These are phyloP conservation scores for Syrrhaptes paradoxus DNA, from an alignment of 2,113 vertebrate genomes.

Conservation along the genomic window DNA sequence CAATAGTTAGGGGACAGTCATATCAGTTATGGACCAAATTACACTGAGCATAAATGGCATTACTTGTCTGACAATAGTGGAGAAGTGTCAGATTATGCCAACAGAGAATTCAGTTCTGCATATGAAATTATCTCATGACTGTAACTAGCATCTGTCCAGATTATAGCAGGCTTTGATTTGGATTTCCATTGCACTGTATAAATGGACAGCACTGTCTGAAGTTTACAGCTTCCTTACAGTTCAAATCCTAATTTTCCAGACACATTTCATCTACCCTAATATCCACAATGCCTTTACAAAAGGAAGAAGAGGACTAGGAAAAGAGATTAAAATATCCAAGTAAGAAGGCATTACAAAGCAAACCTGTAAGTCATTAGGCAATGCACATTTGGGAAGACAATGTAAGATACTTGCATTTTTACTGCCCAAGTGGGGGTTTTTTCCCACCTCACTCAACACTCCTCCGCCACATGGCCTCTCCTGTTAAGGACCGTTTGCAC, in stretches of 20 bases:
- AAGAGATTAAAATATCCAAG: neutral
- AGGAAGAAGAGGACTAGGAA: neutral
- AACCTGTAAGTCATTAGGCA: neutral
- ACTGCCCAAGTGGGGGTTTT: neutral
- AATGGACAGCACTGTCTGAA: neutral
- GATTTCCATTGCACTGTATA: neutral
- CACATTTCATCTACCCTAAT: neutral
- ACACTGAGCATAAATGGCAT: neutral
- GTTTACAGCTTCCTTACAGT: neutral
- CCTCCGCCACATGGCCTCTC: neutral
- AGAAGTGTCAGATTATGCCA: neutral
- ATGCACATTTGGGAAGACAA: neutral
- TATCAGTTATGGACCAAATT: neutral
- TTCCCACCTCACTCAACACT: neutral
- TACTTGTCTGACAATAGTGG: neutral
- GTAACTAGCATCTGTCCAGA: neutral
- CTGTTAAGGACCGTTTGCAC: neutral
- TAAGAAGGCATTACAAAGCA: neutral
- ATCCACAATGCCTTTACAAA: neutral
- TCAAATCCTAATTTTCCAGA: constrained; percentile 10
- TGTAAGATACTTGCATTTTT: neutral
- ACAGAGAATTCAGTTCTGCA: neutral
- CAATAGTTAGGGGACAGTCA: neutral
- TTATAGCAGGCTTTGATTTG: neutral
- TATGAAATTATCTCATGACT: neutral